Percentiles rank a stretch among this genome's conserved stretches.
These are phyloP conservation scores for Nephotettix cincticeps DNA, from an alignment of 1,140 invertebrate genomes.

Conservation along the genomic window DNA sequence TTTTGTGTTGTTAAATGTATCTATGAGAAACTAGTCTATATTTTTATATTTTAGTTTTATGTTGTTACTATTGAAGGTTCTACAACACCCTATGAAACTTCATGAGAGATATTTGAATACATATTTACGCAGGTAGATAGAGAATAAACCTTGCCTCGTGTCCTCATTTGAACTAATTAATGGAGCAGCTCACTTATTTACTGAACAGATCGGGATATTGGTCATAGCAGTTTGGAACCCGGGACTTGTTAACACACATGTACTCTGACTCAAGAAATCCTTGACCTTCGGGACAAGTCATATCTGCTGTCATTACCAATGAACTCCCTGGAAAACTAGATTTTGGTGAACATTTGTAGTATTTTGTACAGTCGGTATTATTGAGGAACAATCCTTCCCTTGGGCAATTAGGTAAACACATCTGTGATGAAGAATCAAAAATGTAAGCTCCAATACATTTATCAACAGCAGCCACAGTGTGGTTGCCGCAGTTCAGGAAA, in stretches of 20 bases:
- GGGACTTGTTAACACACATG: background rate
- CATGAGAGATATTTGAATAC: too few relatives aligned
- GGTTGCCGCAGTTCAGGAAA: slow-evolving; percentile 24
- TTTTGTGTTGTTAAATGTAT: too few relatives aligned
- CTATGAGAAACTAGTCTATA: too few relatives aligned
- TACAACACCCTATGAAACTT: too few relatives aligned
- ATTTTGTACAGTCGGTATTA: slow-evolving; percentile 15
- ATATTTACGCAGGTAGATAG: too few relatives aligned
- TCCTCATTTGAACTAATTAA: too few relatives aligned
- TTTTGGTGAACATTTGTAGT: slow-evolving; percentile 24
- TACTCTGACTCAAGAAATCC: background rate
- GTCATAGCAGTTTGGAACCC: background rate
- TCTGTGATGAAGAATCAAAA: slow-evolving; percentile 13
- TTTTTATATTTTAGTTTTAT: too few relatives aligned
- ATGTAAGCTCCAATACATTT: slow-evolving; percentile 18
- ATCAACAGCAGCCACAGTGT: background rate
- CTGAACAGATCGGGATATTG: background rate
- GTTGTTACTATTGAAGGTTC: too few relatives aligned
- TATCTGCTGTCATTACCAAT: background rate
- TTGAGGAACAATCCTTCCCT: slow-evolving; percentile 3
- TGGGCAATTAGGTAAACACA: slow-evolving; percentile 19
- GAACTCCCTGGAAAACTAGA: background rate
- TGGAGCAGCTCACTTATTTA: too few relatives aligned
- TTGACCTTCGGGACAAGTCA: slow-evolving; percentile 2
- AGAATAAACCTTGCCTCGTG: too few relatives aligned